Evolutionary conservation across 2,797 vertebrate species (phyloP), one percentile per base, ranked within the genome.

Genomic region (Hemitrygon akajei): DNA sequence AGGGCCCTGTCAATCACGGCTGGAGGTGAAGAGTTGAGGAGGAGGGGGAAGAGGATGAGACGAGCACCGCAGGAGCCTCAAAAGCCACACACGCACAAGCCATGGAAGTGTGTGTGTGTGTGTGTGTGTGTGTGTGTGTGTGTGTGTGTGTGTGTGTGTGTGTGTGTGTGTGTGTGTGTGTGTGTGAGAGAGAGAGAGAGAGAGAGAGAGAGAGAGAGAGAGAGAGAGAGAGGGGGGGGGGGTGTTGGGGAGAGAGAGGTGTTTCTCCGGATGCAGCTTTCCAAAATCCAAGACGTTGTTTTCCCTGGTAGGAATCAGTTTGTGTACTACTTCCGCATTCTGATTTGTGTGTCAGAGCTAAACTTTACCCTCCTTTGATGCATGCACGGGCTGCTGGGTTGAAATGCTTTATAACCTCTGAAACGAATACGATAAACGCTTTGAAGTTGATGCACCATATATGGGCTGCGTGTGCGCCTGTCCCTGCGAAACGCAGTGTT

Each of bases 341-440:
- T 40, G 91, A 93, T 89, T n/a, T 87, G 81, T 86, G 86, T 34
- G n/a, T 69, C 10, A 75, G 20, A 25, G 25, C 37, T 47, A 56
- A 0, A 76, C 30, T 93, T 75, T n/a, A 73, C 66, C 40, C 18
- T 4, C 30, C 0, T 30, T 75, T 92, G 37, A 47, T 47, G 40
- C 22, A 30, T 75, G 37, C 14, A 75, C 4, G 47, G 16, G 69
- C 40, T 14, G 37, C 12, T 47, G 40, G 12, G 56, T 18, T 75
- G 37, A 30, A 76, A 40, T 71, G 37, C 34, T 75, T 58, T 56
- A 27, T 93, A 75, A 56, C 22, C 37, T n/a, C 7, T 16, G 40
- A 30, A 22, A 66, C 94, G 93, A 94, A 93, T 93, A 94, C 94
- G 95, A 94, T 94, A 95, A 95, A 96, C 95, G 94, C 94, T 94